phyloP scores from a whole-genome alignment of 2,888 invertebrate species.

The Amiota minor region DNA sequence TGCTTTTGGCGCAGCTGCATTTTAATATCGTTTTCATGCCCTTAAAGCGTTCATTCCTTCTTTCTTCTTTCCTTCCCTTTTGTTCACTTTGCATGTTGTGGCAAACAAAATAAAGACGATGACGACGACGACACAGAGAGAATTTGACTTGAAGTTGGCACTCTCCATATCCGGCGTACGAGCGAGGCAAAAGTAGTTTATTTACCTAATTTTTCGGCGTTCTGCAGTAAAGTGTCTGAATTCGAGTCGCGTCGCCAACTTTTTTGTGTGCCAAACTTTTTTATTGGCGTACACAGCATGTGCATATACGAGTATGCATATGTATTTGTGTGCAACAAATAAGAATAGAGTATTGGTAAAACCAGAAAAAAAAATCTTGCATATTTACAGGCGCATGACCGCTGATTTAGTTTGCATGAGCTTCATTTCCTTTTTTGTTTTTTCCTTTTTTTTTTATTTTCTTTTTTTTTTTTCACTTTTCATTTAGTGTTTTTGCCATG shows the following conservation, averaged over 20 bases:
- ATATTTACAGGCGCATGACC: constrained; percentile 2
- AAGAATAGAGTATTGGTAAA: not conserved
- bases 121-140: not conserved
- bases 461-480: no score
- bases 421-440: not conserved
- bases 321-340: not conserved
- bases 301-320: not conserved
- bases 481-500: no score
- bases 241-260: constrained; percentile 64
- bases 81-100: not conserved
- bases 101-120: not conserved
- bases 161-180: no score
- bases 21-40: constrained; percentile 1
- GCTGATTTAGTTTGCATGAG: constrained; percentile 21
- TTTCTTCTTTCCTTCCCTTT: not conserved
- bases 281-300: constrained; percentile 56
- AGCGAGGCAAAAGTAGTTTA: constrained; percentile 3
- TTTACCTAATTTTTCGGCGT: constrained; percentile 30
- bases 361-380: not conserved
- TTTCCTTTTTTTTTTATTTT: not conserved
- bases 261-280: constrained; percentile 63
- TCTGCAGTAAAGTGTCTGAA: constrained; percentile 48
- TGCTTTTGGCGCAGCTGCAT: constrained; percentile 9
- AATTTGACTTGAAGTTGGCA: not conserved
- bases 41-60: not conserved